Evolutionary conservation across 37 sponge, comb jelly and placozoan species (phyloP), one percentile per base, ranked within the genome.

Genomic region (Corticium candelabrum): DNA sequence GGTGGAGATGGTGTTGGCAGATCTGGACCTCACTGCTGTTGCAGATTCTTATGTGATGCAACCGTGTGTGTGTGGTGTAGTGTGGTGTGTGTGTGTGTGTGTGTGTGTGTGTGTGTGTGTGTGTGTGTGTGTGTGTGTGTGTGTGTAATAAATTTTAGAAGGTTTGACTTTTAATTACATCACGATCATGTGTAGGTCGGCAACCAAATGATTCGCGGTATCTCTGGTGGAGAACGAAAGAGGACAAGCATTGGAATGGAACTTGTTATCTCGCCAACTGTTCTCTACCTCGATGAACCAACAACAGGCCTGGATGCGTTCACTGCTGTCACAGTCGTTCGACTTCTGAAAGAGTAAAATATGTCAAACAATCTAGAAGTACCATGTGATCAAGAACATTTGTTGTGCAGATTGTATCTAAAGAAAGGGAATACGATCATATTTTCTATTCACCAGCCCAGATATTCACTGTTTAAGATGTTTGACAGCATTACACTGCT

Each of bases 1-100:
- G 34, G 93, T 91, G 31, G 84, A 88, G 4, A 84, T 40, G 34
- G 89, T 86, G 33, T 81, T 91, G 3, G 57, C 76, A 31, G 90
- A 91, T 41, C 76, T 91, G 68, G 89, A 89, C 0, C 79, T 91
- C 33, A 82, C 68, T 3, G 39, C 38, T 15, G 82, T 82, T 81
- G 87, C 88, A 32, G 67, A 82, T 39, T 72, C 79, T 31, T 84
- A 84, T 68, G 89, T 88, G 41, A 50, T 11, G n/a, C n/a, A n/a
- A n/a, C n/a, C n/a, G n/a, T n/a, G n/a, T n/a, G n/a, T n/a, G n/a
- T n/a, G n/a, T n/a, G n/a, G n/a, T n/a, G n/a, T n/a, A n/a, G n/a
- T n/a, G 62, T 50, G 62, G 62, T 50, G 62, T 77, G 37, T 77
- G 77, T 77, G 77, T 77, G 77, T 77, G 77, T 77, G 77, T 40